Conservation (phyloP, 1,140 invertebrate species). For the Sycophaga agraensis region DNA sequence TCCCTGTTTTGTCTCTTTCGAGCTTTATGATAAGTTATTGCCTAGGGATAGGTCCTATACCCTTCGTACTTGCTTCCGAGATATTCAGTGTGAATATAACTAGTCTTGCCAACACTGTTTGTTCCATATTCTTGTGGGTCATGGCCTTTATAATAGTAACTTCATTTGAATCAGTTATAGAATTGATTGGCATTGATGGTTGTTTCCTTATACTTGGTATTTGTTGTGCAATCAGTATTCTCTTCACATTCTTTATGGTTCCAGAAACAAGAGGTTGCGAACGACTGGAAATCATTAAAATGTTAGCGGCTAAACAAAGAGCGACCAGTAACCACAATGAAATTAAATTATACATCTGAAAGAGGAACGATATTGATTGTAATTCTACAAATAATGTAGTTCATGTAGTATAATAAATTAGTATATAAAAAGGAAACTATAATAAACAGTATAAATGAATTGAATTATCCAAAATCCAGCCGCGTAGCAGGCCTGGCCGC, state of each 20-base stretch:
- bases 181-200: slow-evolving; percentile 40
- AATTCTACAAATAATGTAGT: too few species aligned
- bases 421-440: too few species aligned
- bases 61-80: slow-evolving; percentile 66
- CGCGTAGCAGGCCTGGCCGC: too few species aligned
- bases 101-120: slow-evolving; percentile 56
- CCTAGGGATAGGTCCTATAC: slow-evolving; percentile 57
- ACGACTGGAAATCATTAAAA: too few species aligned
- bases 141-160: slow-evolving; percentile 62
- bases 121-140: slow-evolving; percentile 56
- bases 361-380: too few species aligned
- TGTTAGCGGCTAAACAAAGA: too few species aligned
- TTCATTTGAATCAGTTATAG: slow-evolving; percentile 43
- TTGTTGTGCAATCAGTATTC: slow-evolving; percentile 34
- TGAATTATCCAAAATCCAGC: too few species aligned
- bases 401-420: too few species aligned
- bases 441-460: too few species aligned
- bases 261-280: slow-evolving; percentile 69
- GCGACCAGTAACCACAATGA: too few species aligned
- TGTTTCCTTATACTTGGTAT: slow-evolving; percentile 46
- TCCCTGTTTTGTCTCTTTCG: slow-evolving; percentile 59
- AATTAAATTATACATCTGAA: too few species aligned
- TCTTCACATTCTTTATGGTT: slow-evolving; percentile 53
- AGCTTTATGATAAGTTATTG: slow-evolving; percentile 61
- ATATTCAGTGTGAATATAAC: slow-evolving; percentile 60